Conservation (phyloP, 1,140 invertebrate genomes). For the Apolygus lucorum region DNA sequence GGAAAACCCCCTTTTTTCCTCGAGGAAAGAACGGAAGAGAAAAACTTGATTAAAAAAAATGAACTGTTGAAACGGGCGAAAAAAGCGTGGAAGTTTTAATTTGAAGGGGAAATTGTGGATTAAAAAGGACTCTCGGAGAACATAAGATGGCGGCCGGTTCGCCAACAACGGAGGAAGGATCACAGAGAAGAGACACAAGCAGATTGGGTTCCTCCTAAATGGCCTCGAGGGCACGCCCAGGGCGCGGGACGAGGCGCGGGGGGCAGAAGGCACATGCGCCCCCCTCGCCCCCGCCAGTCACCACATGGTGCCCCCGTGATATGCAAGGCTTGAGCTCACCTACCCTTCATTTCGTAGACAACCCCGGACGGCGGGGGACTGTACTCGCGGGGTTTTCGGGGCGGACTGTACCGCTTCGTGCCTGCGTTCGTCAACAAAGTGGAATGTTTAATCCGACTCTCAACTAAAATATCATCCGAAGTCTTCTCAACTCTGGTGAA, state of each 20-base stretch:
- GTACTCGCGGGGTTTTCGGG: background rate
- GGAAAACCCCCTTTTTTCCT: too few relatives aligned
- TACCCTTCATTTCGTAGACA: background rate
- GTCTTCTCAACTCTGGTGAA: too few relatives aligned
- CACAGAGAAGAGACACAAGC: background rate
- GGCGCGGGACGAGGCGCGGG: background rate
- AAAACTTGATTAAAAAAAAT: too few relatives aligned
- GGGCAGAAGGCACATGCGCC: background rate
- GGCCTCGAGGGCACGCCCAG: background rate
- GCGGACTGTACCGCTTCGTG: background rate
- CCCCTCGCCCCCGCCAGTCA: background rate
- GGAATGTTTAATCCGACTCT: too few relatives aligned
- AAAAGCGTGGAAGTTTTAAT: too few relatives aligned
- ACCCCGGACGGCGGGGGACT: background rate
- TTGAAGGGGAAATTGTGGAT: too few relatives aligned
- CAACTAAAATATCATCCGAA: too few relatives aligned
- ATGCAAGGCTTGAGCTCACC: background rate
- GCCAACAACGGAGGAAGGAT: background rate
- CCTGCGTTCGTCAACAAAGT: too few relatives aligned
- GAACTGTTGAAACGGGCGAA: too few relatives aligned
- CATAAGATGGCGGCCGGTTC: background rate
- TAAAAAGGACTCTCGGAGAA: too few relatives aligned
- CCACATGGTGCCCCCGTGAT: background rate
- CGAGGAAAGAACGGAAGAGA: too few relatives aligned
- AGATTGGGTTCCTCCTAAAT: slow-evolving; percentile 3